phyloP scores from a whole-genome alignment of 2,888 invertebrate species.

The Cheilosia soror region DNA sequence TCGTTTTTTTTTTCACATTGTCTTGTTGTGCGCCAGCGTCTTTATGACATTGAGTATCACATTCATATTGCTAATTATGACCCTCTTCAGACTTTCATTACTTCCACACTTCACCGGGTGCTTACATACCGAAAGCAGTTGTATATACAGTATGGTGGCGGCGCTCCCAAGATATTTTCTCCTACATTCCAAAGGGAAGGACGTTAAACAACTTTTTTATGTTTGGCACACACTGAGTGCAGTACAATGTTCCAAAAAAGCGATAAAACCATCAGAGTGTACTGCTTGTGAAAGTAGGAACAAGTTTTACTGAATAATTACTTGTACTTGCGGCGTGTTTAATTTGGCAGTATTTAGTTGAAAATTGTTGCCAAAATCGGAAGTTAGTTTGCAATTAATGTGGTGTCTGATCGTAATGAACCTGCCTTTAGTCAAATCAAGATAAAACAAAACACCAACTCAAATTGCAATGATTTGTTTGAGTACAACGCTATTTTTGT shows the following conservation, averaged over 20 bases:
- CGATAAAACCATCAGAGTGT: constrained; percentile 55
- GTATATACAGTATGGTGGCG: not conserved
- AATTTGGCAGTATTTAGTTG: not conserved
- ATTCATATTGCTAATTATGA: constrained; percentile 41
- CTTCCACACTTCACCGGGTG: constrained; percentile 53
- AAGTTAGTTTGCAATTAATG: no score
- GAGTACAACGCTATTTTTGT: no score
- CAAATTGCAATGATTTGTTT: no score
- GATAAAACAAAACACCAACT: no score
- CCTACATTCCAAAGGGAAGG: constrained; percentile 13
- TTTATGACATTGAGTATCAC: constrained; percentile 18
- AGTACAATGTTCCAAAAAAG: constrained; percentile 56
- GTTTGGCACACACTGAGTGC: constrained; percentile 43
- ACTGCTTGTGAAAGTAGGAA: constrained; percentile 43
- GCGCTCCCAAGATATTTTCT: constrained; percentile 14
- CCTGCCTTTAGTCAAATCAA: no score
- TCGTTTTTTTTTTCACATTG: not conserved
- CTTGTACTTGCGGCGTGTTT: not conserved
- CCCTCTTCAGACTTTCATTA: constrained; percentile 54
- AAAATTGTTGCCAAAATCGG: not conserved
- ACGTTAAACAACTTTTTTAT: constrained; percentile 37
- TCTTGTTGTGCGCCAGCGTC: not conserved
- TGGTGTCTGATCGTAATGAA: no score
- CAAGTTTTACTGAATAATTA: constrained; percentile 7
- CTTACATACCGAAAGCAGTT: constrained; percentile 34